Percentiles rank a stretch among this genome's conserved stretches.
Evolutionary conservation across 2,113 vertebrate species (phyloP).

Genomic region (Cathartes aura): DNA sequence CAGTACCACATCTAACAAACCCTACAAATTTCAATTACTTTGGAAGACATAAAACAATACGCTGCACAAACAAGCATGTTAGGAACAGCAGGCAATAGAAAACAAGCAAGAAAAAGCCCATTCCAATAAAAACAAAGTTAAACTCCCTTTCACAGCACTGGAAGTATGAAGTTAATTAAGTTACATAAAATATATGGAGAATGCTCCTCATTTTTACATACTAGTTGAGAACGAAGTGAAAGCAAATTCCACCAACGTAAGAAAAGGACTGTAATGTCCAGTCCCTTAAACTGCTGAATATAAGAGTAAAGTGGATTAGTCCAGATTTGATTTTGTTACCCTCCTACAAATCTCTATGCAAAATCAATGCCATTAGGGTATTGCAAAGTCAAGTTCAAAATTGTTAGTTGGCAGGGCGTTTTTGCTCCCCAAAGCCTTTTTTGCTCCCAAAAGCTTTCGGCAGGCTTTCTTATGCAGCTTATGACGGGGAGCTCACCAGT

Average conservation of each 20-base stretch:
- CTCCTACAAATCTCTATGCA: neutral
- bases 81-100: neutral
- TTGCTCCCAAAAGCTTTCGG: neutral
- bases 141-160: neutral
- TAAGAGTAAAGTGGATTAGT: neutral
- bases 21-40: neutral
- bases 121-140: neutral
- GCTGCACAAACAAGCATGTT: rapidly evolving
- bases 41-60: neutral
- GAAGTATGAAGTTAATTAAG: neutral
- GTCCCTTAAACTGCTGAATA: neutral
- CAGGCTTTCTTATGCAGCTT: neutral
- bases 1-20: neutral
- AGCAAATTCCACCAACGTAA: neutral
- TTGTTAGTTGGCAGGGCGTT: neutral
- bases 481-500: neutral
- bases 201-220: neutral
- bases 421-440: neutral
- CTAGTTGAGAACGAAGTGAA: neutral
- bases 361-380: neutral
- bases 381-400: neutral
- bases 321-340: neutral
- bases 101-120: neutral
- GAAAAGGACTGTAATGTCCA: neutral
- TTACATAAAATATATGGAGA: neutral